Base-by-base conservation (phyloP, 2,113 vertebrate genomes). In the Pogonocichla stellata region DNA sequence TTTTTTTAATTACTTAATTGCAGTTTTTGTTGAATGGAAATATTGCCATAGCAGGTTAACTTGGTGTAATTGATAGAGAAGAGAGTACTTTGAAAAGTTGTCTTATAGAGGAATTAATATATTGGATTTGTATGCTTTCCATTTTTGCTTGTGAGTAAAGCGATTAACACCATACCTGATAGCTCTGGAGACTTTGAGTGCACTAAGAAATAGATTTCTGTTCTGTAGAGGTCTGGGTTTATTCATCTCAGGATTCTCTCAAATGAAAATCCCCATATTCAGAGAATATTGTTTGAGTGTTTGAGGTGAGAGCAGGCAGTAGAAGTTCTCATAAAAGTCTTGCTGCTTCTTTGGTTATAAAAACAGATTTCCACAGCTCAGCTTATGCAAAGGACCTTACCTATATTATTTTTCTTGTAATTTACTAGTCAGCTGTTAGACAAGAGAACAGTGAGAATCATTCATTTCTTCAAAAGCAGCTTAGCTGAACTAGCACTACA, bases 381-480 rank as follows among this genome's bases (percentile, higher is more conserved):
- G 89, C 86, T 95, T 90, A 86, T 69, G 78, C 90, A 95, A 91
- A 96, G 64, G 56, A 84, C 64, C 28, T 94, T 92, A 91, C 83
- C 71, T 94, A 17, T 96, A 34, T 88, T 86, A 48, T 79, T 96
- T 95, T 87, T 62, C 75, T 73, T 86, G 29, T 93, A 86, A 61
- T 87, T 86, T 88, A n/a, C 64, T 45, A 81, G 85, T 94, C 92
- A 93, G 91, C 92, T 94, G 91, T 88, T 95, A 75, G 94, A 57
- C 42, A 92, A 74, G 74, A 70, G 93, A 97, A 94, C 92, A 94
- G 86, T 91, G 71, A 91, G 77, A 84, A 96, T 88, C 94, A 95
- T 96, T 97, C 80, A 93, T 92, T 93, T 94, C 90, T 90, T 92
- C 90, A 67, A 95, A 97, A 96, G 80, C 94, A 47, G 92, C 95